Base-by-base conservation (phyloP, 2,888 invertebrate genomes). In the Caradrina kadenii region DNA sequence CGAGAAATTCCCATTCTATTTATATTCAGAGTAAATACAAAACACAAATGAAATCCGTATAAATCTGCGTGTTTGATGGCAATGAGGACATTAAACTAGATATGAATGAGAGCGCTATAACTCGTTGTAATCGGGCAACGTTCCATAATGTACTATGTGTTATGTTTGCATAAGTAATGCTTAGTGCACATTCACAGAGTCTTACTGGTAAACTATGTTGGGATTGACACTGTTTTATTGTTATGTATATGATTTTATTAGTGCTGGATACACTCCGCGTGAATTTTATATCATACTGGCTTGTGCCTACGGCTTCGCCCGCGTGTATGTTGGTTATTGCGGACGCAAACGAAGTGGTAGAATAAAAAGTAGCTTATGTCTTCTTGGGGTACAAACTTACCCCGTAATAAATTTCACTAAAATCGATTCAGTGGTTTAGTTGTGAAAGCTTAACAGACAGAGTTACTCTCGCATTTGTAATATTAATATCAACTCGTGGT, bases 31-130 rank as follows among this genome's bases (percentile, higher is more conserved):
- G 56, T 61, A 66, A 45, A 79, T 79, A 79, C 76, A 53, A 50
- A 64, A 73, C 55, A 69, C 49, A 75, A 80, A 79, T 73, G 66
- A 66, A 80, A 80, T 59, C 49, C 54, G 63, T 53, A 69, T 70
- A 78, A 78, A 79, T 81, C 55, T 68, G 81, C 72, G 81, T 81
- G 79, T 69, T 77, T 81, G 81, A 77, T 81, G 58, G 63, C 77
- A 67, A 68, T 77, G 65, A 56, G 69, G 66, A 81, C 69, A 73
- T 77, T 76, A 67, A 64, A 67, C 63, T 55, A 78, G 81, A 77
- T 73, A 77, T 81, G 78, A 77, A 73, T 63, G 59, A 67, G 66
- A 58, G 54, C 59, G 67, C 59, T 11, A 59, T 80, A 68, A 78
- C 58, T 79, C 53, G 61, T 10, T 21, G 65, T 77, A 67, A 80